Evolutionary conservation across 1,140 invertebrate species (phyloP).

Genomic region (Pogonomyrmex californicus): DNA sequence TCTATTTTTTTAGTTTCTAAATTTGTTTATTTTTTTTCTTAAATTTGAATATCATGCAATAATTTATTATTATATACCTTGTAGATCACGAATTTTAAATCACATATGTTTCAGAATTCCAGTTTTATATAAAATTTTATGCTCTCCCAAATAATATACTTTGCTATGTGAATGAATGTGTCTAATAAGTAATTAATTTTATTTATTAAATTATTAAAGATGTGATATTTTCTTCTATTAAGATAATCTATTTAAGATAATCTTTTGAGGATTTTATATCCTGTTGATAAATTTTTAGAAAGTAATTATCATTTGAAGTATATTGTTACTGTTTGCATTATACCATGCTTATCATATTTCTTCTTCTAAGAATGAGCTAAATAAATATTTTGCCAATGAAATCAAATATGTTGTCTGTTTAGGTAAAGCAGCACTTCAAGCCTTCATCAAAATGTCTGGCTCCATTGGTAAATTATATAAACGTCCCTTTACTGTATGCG

Average conservation of each 20-base stretch:
- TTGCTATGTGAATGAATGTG: background rate
- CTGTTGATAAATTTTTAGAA: background rate
- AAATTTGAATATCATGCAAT: too few relatives aligned
- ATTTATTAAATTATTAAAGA: background rate
- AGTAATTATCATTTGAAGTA: background rate
- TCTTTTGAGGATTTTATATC: background rate
- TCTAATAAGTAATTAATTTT: constrained; percentile 27
- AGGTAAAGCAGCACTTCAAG: constrained; percentile 32
- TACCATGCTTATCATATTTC: background rate
- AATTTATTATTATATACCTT: too few relatives aligned
- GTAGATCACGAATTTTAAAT: too few relatives aligned
- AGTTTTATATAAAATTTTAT: too few relatives aligned
- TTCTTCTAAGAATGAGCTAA: background rate
- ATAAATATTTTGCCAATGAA: background rate
- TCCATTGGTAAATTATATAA: constrained; percentile 57
- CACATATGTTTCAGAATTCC: too few relatives aligned
- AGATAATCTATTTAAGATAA: background rate
- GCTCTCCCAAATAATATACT: too few relatives aligned
- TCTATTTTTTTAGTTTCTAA: too few relatives aligned
- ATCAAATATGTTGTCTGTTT: background rate
- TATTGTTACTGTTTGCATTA: background rate
- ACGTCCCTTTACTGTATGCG: constrained; percentile 92
- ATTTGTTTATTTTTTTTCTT: too few relatives aligned
- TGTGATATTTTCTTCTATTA: background rate
- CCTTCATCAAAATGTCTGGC: constrained; percentile 59